Evolutionary conservation across 2,797 vertebrate genomes (phyloP), one percentile per base, ranked within the genome.

Genomic region (Pygocentrus nattereri): DNA sequence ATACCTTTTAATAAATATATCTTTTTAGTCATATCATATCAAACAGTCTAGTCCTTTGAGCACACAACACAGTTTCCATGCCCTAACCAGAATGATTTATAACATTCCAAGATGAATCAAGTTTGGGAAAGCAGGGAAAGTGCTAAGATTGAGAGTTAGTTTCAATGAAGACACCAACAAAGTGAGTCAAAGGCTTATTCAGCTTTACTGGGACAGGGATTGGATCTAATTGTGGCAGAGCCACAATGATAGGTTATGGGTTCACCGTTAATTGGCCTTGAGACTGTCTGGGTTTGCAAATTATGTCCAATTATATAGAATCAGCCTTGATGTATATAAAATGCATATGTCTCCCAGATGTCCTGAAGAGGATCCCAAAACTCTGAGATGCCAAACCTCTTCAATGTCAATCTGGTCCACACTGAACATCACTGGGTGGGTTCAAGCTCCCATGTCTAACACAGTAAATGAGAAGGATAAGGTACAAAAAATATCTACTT

Each of bases 241-340:
- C 69, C 21, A 31, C 56, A 41, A 61, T 21, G 72, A 82, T 64
- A 74, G 61, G 56, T 80, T 61, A 21, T 34, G 38, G 67, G 76
- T 83, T 82, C 34, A 82, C 50, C 38, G 41, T 47, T 82, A 86
- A 83, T 74, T 83, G 80, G 75, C 85, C 78, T 82, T 65, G 74
- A 74, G 83, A 34, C 77, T 81, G 73, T 74, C 77, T 75, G 81
- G 78, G 76, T 81, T 25, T 34, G 73, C 67, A 74, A 83, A 86
- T 82, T 82, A 56, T 68, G 31, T 78, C 62, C 84, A 74, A 84
- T 78, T 83, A 82, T 38, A 58, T 56, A 31, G 73, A 81, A 81
- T 81, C 70, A 59, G 62, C 77, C 81, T 83, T 80, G 76, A 84
- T 85, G 79, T 85, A 75, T 52, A 84, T 84, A 64, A 83, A 83